Base-by-base conservation (phyloP, 2,797 vertebrate species). In the Adrianichthys oophorus region DNA sequence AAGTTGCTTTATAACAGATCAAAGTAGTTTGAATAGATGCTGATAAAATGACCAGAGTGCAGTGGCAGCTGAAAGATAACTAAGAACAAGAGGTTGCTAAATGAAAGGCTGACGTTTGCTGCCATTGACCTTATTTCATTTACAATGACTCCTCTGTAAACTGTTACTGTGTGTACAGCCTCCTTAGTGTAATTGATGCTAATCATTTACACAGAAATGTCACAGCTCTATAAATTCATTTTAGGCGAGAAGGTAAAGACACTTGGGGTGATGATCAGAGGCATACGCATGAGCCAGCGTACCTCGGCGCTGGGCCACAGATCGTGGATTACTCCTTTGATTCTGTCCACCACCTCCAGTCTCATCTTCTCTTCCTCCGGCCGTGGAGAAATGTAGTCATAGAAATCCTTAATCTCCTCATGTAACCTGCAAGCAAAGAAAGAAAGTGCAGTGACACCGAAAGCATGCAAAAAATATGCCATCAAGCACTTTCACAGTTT, bases 261-360 rank as follows among this genome's bases (percentile, higher is more conserved):
- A 10, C 32, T 37, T 37, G 10, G 32, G 32, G 0, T 13, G 10
- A 37, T 37, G 32, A 37, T 13, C 10, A 37, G 32, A 37, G 10
- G 32, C 32, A 37, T 37, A 12, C 32, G 4, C 10, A 13, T 1
- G 32, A 3, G 10, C 32, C 32, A 3, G 19, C 74, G 85, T 93
- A 99, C 97, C 71, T 98, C 95, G 48, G 98, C 98, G 26, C 89
- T 96, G 53, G 97, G 98, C 98, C 97, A 99, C 53, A 99, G 92
- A 80, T 97, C 95, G 51, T 96, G 91, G 66, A 99, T 98, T 72
- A 99, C 96, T 1, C 87, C 93, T 91, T 96, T 94, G 74, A 99
- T 99, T 81, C 98, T 92, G 81, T 90, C 95, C 68, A 99, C 96
- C 72, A 98, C 98, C 85, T 99, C 98, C 92, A 94, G 90, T 44